phyloP scores from a whole-genome alignment of 2,888 invertebrate species.

The Adela reaumurella region DNA sequence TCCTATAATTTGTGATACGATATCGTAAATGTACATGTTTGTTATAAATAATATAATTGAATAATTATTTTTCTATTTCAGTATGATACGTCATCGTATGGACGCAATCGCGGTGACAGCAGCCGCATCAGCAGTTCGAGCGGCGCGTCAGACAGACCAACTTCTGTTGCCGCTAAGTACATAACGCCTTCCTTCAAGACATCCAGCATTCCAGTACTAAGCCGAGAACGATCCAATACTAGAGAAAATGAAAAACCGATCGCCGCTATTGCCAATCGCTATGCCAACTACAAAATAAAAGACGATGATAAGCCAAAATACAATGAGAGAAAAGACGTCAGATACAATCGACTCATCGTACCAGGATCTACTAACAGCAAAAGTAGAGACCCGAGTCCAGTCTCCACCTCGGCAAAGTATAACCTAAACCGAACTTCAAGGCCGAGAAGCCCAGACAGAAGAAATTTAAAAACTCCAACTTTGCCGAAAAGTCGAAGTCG shows the following conservation, averaged over 20 bases:
- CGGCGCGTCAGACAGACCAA: conserved; percentile 29
- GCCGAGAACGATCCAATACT: conserved; percentile 26
- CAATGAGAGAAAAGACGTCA: conserved; percentile 31
- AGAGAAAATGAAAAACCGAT: conserved; percentile 39
- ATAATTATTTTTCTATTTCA: conserved; percentile 27
- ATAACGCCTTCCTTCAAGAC: conserved; percentile 41
- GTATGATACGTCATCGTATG: conserved; percentile 41
- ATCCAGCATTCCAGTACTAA: conserved; percentile 44
- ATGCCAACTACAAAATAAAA: conserved; percentile 29
- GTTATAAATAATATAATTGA: neutral
- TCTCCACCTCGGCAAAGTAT: conserved; percentile 38
- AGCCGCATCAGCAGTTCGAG: conserved; percentile 22
- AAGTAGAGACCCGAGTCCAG: conserved; percentile 58
- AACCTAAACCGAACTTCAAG: conserved; percentile 38
- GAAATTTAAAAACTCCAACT: conserved; percentile 25
- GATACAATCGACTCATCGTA: conserved; percentile 41
- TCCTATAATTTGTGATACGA: no score
- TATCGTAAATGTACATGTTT: no score
- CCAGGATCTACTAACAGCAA: conserved; percentile 29
- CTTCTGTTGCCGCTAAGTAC: conserved; percentile 46
- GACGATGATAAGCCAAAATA: conserved; percentile 20
- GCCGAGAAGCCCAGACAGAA: conserved; percentile 48
- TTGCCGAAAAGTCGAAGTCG: conserved; percentile 37
- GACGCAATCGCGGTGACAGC: conserved; percentile 34
- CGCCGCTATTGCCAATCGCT: conserved; percentile 38